Evolutionary conservation across 2,888 invertebrate species (phyloP).

Genomic region (Cenopis cana): DNA sequence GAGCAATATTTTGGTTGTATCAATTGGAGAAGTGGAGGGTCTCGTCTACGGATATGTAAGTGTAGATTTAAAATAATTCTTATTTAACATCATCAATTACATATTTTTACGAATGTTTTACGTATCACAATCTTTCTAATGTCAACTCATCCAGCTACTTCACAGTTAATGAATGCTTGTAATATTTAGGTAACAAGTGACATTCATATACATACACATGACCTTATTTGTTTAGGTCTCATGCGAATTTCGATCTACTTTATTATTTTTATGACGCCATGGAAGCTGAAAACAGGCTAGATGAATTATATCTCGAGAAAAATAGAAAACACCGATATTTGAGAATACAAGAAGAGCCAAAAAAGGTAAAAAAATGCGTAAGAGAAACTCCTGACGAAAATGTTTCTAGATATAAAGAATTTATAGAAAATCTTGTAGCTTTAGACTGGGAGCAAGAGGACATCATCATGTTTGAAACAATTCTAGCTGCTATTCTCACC

Average conservation of each 20-base stretch:
- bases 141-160: background rate
- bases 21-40: constrained; percentile 96
- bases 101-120: background rate
- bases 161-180: background rate
- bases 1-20: constrained; percentile 94
- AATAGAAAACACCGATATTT: constrained; percentile 91
- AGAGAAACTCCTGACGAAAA: constrained; percentile 88
- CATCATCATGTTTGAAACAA: constrained; percentile 88
- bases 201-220: background rate
- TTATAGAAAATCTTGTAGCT: constrained; percentile 86
- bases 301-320: constrained; percentile 88
- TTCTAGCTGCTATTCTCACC: constrained; percentile 90
- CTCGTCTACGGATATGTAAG: constrained; percentile 90
- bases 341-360: constrained; percentile 85
- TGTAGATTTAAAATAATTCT: constrained; percentile 43
- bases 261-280: constrained; percentile 96
- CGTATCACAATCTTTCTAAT: background rate
- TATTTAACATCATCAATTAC: background rate
- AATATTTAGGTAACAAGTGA: background rate
- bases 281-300: constrained; percentile 87
- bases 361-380: constrained; percentile 85
- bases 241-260: constrained; percentile 95
- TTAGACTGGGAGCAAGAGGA: constrained; percentile 91
- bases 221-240: constrained; percentile 85
- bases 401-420: constrained; percentile 86